Percentiles rank a stretch among this genome's conserved stretches.
These are phyloP conservation scores for Lasioglossum figueresi DNA, from an alignment of 2,888 invertebrate genomes.

Conservation along the genomic window DNA sequence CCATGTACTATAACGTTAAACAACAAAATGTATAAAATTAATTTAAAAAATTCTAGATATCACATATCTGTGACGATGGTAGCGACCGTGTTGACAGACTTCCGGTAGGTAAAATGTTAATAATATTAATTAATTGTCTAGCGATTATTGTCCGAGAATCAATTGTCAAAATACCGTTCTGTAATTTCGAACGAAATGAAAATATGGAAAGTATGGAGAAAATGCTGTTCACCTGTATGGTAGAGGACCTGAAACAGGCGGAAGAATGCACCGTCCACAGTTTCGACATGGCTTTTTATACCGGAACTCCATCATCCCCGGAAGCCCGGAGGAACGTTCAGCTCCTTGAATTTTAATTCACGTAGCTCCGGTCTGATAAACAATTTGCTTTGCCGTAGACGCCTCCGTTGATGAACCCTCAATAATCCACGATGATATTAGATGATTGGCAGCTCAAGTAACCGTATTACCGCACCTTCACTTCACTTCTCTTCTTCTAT, in stretches of 20 bases:
- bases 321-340: slow-evolving; percentile 48
- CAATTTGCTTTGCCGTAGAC: slow-evolving; percentile 68
- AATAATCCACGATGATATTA: slow-evolving; percentile 70
- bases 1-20: not conserved
- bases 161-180: not conserved
- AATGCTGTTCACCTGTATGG: slow-evolving; percentile 52
- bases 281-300: slow-evolving; percentile 69
- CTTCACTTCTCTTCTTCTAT: not conserved
- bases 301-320: slow-evolving; percentile 46
- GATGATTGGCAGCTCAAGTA: slow-evolving; percentile 74
- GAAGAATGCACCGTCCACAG: slow-evolving; percentile 48
- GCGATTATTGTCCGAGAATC: not conserved
- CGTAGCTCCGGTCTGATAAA: slow-evolving; percentile 69
- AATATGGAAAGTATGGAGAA: not conserved
- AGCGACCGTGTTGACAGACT: not conserved
- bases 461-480: slow-evolving; percentile 64
- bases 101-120: not conserved
- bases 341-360: slow-evolving; percentile 76
- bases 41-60: not conserved
- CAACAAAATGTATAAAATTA: not conserved
- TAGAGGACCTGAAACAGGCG: slow-evolving; percentile 43
- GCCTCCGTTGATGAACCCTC: slow-evolving; percentile 55
- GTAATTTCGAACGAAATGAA: not conserved
- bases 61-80: too few species aligned
- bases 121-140: not conserved